phyloP scores from a whole-genome alignment of 2,113 vertebrate genomes.

The Prunella himalayana region DNA sequence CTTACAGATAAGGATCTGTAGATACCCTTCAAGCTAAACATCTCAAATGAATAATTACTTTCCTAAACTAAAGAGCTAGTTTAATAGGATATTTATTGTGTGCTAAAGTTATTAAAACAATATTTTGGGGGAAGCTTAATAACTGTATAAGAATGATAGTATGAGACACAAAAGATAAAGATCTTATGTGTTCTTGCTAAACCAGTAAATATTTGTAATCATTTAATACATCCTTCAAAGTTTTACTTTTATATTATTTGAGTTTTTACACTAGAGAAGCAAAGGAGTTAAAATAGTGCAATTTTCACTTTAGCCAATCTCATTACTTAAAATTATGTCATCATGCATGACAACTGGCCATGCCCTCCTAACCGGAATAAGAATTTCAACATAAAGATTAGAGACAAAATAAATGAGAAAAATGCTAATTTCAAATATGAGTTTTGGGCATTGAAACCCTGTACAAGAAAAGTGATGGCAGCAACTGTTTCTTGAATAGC shows the following conservation, averaged over 20 bases:
- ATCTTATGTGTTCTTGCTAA: conserved; percentile 36
- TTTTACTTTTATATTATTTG: neutral
- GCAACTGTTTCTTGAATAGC: neutral
- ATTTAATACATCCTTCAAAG: neutral
- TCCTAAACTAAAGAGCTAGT: conserved; percentile 39
- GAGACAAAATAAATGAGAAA: neutral
- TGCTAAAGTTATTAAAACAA: conserved; percentile 65
- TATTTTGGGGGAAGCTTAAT: conserved; percentile 53
- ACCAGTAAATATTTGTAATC: conserved; percentile 29
- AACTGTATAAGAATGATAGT: conserved; percentile 39
- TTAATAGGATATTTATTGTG: conserved; percentile 60
- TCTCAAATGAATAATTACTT: conserved; percentile 65
- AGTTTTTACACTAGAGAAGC: neutral
- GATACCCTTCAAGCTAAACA: conserved; percentile 58
- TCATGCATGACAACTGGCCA: neutral
- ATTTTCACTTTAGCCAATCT: neutral
- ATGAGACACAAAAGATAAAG: conserved; percentile 25
- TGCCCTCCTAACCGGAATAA: neutral
- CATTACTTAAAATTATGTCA: neutral
- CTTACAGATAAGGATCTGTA: conserved; percentile 52
- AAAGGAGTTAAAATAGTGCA: neutral
- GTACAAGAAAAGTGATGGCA: neutral
- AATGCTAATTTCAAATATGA: neutral
- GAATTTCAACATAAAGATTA: neutral
- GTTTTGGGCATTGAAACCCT: neutral